Conservation (phyloP, 2,797 vertebrate genomes). For the Anniella stebbinsi region DNA sequence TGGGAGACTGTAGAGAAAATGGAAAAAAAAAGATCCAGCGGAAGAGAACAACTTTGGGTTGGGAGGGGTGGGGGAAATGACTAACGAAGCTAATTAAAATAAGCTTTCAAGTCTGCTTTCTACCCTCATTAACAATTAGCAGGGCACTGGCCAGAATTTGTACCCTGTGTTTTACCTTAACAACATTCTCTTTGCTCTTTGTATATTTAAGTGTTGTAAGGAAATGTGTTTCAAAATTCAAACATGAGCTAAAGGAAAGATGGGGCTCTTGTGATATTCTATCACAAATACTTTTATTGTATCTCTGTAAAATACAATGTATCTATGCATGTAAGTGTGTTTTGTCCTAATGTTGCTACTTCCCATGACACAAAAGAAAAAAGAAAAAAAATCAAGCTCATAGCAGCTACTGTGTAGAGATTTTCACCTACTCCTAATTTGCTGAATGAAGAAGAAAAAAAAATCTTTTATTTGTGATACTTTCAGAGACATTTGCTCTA, state of each 20-base stretch:
- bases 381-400: slow-evolving; percentile 80
- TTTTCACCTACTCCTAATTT: slow-evolving; percentile 95
- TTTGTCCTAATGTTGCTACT: slow-evolving; percentile 94
- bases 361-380: slow-evolving; percentile 80
- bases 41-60: slow-evolving; percentile 82
- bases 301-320: slow-evolving; percentile 99
- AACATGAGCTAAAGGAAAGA: slow-evolving; percentile 87
- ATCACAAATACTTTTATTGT: slow-evolving; percentile 98
- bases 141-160: slow-evolving; percentile 89
- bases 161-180: slow-evolving; percentile 92
- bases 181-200: slow-evolving; percentile 96
- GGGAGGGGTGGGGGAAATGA: slow-evolving; percentile 83
- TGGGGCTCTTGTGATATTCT: slow-evolving; percentile 95
- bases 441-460: slow-evolving; percentile 96
- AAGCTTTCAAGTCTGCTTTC: slow-evolving; percentile 91
- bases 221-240: slow-evolving; percentile 90
- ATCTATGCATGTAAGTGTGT: slow-evolving; percentile 99
- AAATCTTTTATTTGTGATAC: slow-evolving; percentile 99
- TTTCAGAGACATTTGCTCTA: slow-evolving; percentile 99
- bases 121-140: slow-evolving; percentile 86
- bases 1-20: slow-evolving; percentile 85
- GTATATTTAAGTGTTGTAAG: slow-evolving; percentile 99
- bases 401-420: slow-evolving; percentile 94
- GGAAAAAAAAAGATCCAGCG: slow-evolving; percentile 74
- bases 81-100: slow-evolving; percentile 91